A percentile compares a stretch with the other conserved stretches of the same genome.
Conservation (phyloP, 2,797 vertebrate species). For the Parauchenoglanis punctatus region DNA sequence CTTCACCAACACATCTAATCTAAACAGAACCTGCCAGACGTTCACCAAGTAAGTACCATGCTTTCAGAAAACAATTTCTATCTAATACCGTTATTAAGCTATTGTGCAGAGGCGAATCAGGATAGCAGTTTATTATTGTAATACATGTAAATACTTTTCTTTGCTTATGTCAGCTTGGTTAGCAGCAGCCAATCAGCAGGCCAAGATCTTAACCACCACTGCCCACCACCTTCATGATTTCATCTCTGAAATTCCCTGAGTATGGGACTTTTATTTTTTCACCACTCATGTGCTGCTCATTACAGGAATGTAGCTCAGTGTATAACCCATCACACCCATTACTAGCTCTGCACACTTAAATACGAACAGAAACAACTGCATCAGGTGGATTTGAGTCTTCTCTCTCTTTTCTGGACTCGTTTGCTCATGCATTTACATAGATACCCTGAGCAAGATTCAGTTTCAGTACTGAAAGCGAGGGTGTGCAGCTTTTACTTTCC, state of each 20-base stretch:
- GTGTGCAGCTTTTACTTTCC: not conserved
- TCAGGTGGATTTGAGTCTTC: not conserved
- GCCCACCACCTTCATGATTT: not conserved
- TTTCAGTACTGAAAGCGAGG: not conserved
- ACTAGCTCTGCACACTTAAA: not conserved
- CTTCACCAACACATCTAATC: slow-evolving; percentile 45
- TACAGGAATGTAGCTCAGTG: not conserved
- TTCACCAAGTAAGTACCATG: slow-evolving; percentile 47
- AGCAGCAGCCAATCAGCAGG: not conserved
- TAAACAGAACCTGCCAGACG: slow-evolving; percentile 1
- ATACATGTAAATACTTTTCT: not conserved
- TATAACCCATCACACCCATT: not conserved
- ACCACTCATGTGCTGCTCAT: not conserved
- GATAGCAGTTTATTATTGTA: not conserved
- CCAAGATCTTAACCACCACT: too few species aligned
- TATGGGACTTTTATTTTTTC: not conserved
- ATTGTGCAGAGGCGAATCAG: not conserved
- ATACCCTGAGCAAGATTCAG: not conserved
- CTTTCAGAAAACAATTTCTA: not conserved
- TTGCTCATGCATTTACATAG: not conserved
- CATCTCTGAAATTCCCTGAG: slow-evolving; percentile 10
- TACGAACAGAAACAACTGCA: not conserved
- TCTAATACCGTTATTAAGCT: not conserved
- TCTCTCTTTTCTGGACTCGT: not conserved
- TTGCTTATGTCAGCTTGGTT: not conserved